These are phyloP conservation scores for Abramis brama DNA, from an alignment of 2,113 vertebrate species.

Conservation along the genomic window DNA sequence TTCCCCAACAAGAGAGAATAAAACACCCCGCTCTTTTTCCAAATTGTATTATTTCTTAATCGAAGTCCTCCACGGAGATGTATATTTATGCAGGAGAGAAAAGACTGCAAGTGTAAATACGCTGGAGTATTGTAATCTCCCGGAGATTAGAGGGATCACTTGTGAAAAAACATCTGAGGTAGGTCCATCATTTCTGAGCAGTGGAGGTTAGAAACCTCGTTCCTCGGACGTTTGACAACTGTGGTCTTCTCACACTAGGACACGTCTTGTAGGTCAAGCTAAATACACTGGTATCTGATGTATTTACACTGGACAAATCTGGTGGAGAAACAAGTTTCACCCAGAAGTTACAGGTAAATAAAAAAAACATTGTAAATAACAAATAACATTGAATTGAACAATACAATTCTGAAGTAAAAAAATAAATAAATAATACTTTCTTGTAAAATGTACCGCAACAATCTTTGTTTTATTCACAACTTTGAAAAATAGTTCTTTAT, in stretches of 20 bases:
- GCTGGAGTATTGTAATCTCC: conserved; percentile 53
- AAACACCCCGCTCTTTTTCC: conserved; percentile 60
- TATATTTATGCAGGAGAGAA: conserved; percentile 70
- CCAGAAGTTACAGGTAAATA: too few species aligned
- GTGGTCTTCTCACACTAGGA: neutral
- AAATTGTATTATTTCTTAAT: conserved; percentile 77
- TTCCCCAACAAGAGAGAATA: conserved; percentile 70
- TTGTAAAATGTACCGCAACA: too few species aligned
- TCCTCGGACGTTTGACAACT: neutral
- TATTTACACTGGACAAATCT: neutral
- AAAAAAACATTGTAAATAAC: too few species aligned
- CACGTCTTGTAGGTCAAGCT: neutral
- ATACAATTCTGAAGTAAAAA: too few species aligned
- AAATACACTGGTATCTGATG: neutral
- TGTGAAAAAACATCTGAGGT: conserved; percentile 57
- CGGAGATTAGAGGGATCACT: conserved; percentile 50
- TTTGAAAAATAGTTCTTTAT: too few species aligned
- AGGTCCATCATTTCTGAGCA: conserved; percentile 16
- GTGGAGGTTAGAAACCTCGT: neutral
- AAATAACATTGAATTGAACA: too few species aligned
- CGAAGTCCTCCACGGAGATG: conserved; percentile 68
- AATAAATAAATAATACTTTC: too few species aligned
- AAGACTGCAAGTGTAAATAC: conserved; percentile 51
- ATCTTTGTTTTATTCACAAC: too few species aligned
- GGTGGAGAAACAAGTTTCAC: too few species aligned